Evolutionary conservation across 1,140 invertebrate genomes (phyloP), one percentile per base, ranked within the genome.

Genomic region (Ips nitidus): DNA sequence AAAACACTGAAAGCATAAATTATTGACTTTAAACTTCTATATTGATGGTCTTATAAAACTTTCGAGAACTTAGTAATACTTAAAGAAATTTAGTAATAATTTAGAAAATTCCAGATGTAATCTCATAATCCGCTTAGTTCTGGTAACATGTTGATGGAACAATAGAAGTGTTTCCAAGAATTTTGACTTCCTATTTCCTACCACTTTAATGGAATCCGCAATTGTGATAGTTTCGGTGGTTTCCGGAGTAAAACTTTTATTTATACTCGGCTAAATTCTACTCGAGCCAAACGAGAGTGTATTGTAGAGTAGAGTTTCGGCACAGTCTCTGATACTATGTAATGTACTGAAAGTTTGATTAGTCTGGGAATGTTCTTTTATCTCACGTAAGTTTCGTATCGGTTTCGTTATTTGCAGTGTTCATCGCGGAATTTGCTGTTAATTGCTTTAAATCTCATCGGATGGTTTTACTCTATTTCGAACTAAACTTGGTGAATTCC

Each of bases 181-280:
- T 47, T 38, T 61, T 61, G 59, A 61, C 59, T 61, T 61, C 45
- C 59, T 37, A 47, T 61, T 61, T 50, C 59, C 4, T 39, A 38
- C 22, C 47, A 47, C 59, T 61, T 47, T 61, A 61, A 61, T 61
- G 43, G 59, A 47, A 61, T 50, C 41, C n/a, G 59, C 59, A 61
- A 61, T 61, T 50, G 42, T 41, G 47, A 61, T 61, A 61, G 59
- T 61, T 61, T 61, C 59, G 4, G 59, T 38, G 59, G 59, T 61
- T 61, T 8, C 59, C 41, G 42, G 42, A 41, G 47, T 61, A 61
- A 47, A 61, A 47, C 59, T 61, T 61, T 61, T 61, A 61, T 61
- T 61, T 61, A 61, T 61, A 61, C 4, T 43, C 59, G 57, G n/a
- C 47, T 61, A 47, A 50, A 61, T 47, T 61, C 43, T 2, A 38